These are phyloP conservation scores for Muschampia plurimacula DNA, from an alignment of 2,888 invertebrate genomes.

Conservation along the genomic window DNA sequence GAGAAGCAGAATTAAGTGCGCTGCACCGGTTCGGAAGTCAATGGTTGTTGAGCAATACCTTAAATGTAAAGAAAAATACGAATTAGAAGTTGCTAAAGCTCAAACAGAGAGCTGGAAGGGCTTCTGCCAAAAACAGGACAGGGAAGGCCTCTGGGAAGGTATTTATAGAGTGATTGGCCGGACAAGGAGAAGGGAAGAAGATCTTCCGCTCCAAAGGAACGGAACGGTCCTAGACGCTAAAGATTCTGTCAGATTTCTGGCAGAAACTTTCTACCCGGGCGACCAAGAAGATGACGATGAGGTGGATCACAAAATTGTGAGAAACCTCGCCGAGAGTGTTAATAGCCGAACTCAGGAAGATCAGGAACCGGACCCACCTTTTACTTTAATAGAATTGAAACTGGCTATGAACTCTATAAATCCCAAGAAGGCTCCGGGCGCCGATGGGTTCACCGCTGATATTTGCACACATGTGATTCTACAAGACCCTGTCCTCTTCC, in stretches of 20 bases:
- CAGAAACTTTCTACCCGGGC: neutral
- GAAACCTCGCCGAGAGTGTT: neutral
- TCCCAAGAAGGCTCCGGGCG: constrained; percentile 6
- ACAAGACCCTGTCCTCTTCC: neutral
- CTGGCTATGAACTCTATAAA: neutral
- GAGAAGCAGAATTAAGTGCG: neutral
- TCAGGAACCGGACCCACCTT: neutral
- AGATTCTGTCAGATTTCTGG: neutral
- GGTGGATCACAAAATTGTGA: neutral
- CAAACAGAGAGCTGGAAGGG: too few relatives aligned
- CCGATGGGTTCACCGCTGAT: constrained; percentile 2
- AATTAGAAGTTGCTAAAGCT: neutral
- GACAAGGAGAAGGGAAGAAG: too few relatives aligned
- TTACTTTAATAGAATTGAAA: neutral
- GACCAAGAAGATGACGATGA: neutral
- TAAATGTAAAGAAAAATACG: neutral
- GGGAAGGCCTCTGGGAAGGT: too few relatives aligned
- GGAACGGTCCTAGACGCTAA: neutral
- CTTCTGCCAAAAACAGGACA: too few relatives aligned
- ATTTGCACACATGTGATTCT: neutral
- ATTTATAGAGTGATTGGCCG: too few relatives aligned
- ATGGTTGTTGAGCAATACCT: neutral
- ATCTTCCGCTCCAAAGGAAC: too few relatives aligned
- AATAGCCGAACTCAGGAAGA: neutral
- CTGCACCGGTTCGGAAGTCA: neutral